Evolutionary conservation across 2,797 vertebrate genomes (phyloP), one percentile per base, ranked within the genome.

Genomic region (Silurus aristotelis): DNA sequence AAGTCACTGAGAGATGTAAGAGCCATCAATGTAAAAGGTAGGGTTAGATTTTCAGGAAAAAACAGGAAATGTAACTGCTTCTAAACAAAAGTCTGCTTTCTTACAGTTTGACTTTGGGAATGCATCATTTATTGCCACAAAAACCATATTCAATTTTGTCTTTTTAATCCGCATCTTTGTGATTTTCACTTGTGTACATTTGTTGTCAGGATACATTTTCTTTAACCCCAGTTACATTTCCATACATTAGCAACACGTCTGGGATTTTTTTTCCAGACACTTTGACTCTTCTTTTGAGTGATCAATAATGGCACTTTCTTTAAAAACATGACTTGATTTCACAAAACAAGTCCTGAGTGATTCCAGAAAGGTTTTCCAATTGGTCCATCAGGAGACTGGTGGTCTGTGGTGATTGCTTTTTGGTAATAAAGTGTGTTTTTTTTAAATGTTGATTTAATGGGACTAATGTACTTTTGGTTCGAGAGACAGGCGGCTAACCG

Each of bases 231-330:
- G 10, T 6, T 38, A 15, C 9, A 38, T 61, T 22, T 22, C 14
- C 1, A 61, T 25, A 61, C 17, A 38, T 61, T 77, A 7, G 6
- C 27, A 13, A 43, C 14, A n/a, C 5, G 43, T 61, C 43, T 1
- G 2, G 20, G 19, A 20, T 60, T 38, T 43, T 60, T 58, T 13
- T 27, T 27, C 13, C 52, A 27, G n/a, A 19, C 2, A 3, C n/a
- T 55, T n/a, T 55, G 7, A 76, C n/a, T 17, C n/a, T 7, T 38
- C 20, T 70, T 13, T 77, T 14, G 20, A 46, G 76, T n/a, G 12
- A 58, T 61, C 31, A 46, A 1, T 79, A 79, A 79, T 79, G 20
- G 76, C 58, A 79, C 43, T 43, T 79, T 43, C 27, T 43, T 77
- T 61, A 22, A n/a, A 46, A 79, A 63, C 58, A 60, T 58, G 14